Evolutionary conservation across 2,888 invertebrate species (phyloP), one percentile per base, ranked within the genome.

Genomic region (Athalia circularis): DNA sequence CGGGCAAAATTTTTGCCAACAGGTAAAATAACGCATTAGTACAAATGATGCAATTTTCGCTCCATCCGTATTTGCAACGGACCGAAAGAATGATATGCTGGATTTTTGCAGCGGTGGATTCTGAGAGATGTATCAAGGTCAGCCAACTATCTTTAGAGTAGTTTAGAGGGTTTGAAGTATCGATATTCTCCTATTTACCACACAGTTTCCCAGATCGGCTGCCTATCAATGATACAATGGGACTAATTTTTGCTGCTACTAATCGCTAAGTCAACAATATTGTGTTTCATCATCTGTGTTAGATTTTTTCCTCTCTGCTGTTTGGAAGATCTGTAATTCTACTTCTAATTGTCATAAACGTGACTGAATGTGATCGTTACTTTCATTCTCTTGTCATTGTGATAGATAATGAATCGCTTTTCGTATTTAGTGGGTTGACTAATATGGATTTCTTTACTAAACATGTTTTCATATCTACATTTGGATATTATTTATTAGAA

Each of bases 1-100:
- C 81, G 85, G 87, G 87, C 87, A 86, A 83, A 80, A 76, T 87
- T 86, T 87, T 85, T 85, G 85, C 85, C 85, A 81, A 65, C 86
- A 87, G 85, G 85, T 86, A 83, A 50, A 29, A 75, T 82, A 85
- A 79, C 82, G 79, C 80, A 76, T 68, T 54, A 43, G 11, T 80
- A 75, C 78, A 59, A 79, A 79, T 70, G 74, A 77, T 80, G 80
- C 80, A 79, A 81, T 76, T 81, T 80, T 77, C 77, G 52, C 76
- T 50, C 47, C 81, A 65, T 67, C 81, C 65, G 57, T 68, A 77
- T 77, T 80, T 57, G 68, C 57, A 64, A 74, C 79, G 79, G 78
- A 79, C 79, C 52, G 57, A 50, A 45, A 72, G 72, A 72, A 57
- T 72, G 81, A 80, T 83, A 82, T 84, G 79, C 68, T 80, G 86